Percentiles rank a stretch among this genome's conserved stretches.
phyloP scores from a whole-genome alignment of 2,888 invertebrate species.

The Cryptocephalus primarius region DNA sequence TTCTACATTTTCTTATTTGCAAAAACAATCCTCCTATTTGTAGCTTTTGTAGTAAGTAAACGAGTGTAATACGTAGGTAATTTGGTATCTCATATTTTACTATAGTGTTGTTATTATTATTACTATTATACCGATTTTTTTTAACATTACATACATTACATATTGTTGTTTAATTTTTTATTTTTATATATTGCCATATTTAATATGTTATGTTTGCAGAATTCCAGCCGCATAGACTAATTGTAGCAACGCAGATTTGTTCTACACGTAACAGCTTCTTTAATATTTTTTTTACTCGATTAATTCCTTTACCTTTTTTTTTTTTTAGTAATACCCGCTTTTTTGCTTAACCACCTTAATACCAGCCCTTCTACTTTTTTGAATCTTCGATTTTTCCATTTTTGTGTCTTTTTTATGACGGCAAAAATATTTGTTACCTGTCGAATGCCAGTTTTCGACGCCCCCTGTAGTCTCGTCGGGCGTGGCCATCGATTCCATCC shows the following conservation, averaged over 20 bases:
- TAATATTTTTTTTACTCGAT: slow-evolving; percentile 10
- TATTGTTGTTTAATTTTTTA: slow-evolving; percentile 14
- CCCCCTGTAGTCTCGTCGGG: no score
- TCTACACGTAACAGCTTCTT: slow-evolving; percentile 35
- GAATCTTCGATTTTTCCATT: no score
- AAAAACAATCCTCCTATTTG: slow-evolving; percentile 19
- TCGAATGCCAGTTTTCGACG: no score
- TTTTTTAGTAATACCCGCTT: slow-evolving; percentile 23
- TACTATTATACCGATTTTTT: slow-evolving; percentile 12
- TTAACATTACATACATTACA: slow-evolving; percentile 17
- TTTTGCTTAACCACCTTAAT: slow-evolving; percentile 13
- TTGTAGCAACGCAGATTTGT: slow-evolving; percentile 37
- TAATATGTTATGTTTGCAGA: slow-evolving; percentile 38
- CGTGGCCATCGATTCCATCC: no score
- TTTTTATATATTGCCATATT: slow-evolving; percentile 29
- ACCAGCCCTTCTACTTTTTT: neutral
- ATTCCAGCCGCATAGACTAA: slow-evolving; percentile 36
- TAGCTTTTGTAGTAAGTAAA: slow-evolving; percentile 34
- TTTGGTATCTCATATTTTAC: slow-evolving; percentile 13
- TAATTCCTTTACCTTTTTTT: neutral
- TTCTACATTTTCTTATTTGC: slow-evolving; percentile 24
- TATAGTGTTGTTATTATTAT: slow-evolving; percentile 8
- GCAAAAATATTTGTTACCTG: no score
- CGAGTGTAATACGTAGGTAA: slow-evolving; percentile 22
- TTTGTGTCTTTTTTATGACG: no score